Conservation (phyloP, 2,797 vertebrate species). For the Forpus xanthops region DNA sequence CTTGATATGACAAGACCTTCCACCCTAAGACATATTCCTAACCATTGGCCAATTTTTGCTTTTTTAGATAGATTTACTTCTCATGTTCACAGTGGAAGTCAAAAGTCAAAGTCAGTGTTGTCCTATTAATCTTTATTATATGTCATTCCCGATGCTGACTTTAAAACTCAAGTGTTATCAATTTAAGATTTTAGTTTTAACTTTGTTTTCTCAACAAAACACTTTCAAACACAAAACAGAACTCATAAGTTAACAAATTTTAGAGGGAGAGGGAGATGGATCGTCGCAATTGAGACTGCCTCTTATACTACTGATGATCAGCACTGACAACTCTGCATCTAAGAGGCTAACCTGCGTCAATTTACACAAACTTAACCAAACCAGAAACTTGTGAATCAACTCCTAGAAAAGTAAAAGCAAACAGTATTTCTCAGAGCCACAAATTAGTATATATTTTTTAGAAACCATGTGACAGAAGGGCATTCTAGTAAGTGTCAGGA, state of each 20-base stretch:
- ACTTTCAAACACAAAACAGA: neutral
- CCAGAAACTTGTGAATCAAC: neutral
- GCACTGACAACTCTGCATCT: neutral
- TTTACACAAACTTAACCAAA: neutral
- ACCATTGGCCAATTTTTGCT: neutral
- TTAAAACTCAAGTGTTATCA: neutral
- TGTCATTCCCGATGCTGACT: neutral
- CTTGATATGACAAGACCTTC: neutral
- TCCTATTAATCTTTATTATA: neutral
- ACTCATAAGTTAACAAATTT: neutral
- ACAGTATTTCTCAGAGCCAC: neutral
- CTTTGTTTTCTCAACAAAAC: neutral
- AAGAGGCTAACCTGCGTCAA: neutral
- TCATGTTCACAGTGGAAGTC: neutral
- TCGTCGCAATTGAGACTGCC: fast-evolving
- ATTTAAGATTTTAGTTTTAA: neutral
- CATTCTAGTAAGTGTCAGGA: neutral
- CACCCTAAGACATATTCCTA: neutral
- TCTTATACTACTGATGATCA: neutral
- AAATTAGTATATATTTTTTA: neutral
- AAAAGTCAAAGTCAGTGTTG: neutral
- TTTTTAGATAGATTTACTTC: neutral
- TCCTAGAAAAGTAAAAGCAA: neutral
- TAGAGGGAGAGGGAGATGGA: neutral
- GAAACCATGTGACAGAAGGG: neutral